These are phyloP conservation scores for Fulica atra DNA, from an alignment of 2,113 vertebrate species.

Conservation along the genomic window DNA sequence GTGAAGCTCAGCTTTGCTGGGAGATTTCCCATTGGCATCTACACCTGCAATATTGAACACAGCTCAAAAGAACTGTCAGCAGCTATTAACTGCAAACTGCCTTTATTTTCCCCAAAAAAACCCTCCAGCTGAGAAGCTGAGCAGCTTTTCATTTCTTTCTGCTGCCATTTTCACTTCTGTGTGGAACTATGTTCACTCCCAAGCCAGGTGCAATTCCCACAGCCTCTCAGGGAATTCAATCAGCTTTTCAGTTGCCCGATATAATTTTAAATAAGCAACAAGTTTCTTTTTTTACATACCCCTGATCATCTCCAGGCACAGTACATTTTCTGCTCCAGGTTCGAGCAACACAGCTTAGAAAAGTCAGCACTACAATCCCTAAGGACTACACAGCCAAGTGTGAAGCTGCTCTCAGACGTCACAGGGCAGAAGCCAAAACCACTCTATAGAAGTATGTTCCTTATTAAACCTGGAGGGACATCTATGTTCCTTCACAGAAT, in stretches of 20 bases:
- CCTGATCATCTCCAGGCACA: background rate
- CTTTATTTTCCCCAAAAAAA: background rate
- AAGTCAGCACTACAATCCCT: background rate
- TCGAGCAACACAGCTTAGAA: background rate
- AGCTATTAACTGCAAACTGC: background rate
- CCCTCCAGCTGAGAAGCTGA: background rate
- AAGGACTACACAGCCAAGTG: background rate
- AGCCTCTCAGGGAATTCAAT: background rate
- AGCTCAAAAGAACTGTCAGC: background rate
- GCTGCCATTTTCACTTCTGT: background rate
- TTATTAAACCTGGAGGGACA: background rate
- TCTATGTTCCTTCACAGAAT: background rate
- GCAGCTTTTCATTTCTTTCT: background rate
- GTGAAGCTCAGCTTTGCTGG: constrained; percentile 87
- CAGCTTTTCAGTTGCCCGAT: background rate
- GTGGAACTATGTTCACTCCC: background rate
- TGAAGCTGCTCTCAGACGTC: background rate
- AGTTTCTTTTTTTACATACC: background rate
- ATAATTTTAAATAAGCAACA: background rate
- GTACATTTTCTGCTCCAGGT: background rate
- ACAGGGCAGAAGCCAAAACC: background rate
- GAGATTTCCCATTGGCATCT: constrained; percentile 86
- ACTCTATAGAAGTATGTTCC: background rate
- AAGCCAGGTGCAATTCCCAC: background rate
- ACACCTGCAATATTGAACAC: constrained; percentile 52